Base-by-base conservation (phyloP, 2,888 invertebrate genomes). In the Steinernema hermaphroditum region DNA sequence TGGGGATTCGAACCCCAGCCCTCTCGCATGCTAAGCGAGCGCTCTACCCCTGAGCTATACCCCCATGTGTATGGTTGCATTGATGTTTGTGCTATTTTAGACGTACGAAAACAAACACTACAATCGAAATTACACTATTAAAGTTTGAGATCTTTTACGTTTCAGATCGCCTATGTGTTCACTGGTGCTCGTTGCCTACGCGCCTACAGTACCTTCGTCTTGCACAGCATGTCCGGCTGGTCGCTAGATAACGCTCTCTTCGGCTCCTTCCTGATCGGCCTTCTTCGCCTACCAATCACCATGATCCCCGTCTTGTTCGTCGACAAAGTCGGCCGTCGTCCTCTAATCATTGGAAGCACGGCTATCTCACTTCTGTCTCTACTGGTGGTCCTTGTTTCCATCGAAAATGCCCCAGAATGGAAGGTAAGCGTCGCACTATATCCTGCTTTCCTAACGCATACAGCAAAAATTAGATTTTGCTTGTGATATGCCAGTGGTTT, bases 231-330 rank as follows among this genome's bases (percentile, higher is more conserved):
- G 9, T 76, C 77, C 22, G 68, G 75, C 41, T 80, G 77, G 74
- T 75, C 74, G 27, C 74, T 75, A 24, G 72, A 76, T n/a, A 68
- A 72, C 4, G 73, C 78, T 2, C 72, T 74, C 29, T 71, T 70
- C 46, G 71, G 69, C 29, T 74, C 74, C 9, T 71, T 54, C 19
- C 62, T 54, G 19, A 68, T 74, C 72, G 49, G 71, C 8, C 73
- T 80, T 16, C 50, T 78, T n/a, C 77, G 80, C 68, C 69, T 80
- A 6, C 80, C 79, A 2, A 72, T 77, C 69, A 80, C 80, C 16
- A 71, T 80, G n/a, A 73, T 80, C 14, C 78, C 78, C 12, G 79
- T 80, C 1, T 75, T 80, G 69, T 71, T 79, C 43, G 80, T 80
- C 2, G 80, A 80, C 69, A 72, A 78, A 34, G 71, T 80, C 49